A percentile compares a stretch with the other conserved stretches of the same genome.
These are phyloP conservation scores for Sminthopsis crassicaudata DNA, from an alignment of 2,113 vertebrate species.

Conservation along the genomic window DNA sequence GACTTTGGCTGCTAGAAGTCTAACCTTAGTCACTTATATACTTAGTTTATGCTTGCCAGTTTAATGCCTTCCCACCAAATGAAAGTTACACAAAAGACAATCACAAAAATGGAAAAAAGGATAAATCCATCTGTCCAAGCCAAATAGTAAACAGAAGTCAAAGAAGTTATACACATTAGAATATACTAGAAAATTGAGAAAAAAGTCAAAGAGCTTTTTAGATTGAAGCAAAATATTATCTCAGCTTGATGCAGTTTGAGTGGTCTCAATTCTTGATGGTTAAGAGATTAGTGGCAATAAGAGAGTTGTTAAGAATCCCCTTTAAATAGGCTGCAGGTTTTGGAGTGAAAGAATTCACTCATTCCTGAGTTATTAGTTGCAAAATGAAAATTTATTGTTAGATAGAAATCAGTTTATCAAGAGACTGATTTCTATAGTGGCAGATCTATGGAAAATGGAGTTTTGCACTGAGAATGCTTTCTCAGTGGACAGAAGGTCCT, in stretches of 20 bases:
- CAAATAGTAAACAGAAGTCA: not conserved
- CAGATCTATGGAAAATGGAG: no score
- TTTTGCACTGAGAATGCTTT: no score
- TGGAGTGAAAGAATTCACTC: no score
- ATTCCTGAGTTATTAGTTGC: no score
- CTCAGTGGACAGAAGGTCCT: no score
- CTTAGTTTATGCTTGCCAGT: not conserved
- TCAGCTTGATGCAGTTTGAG: not conserved
- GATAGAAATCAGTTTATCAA: no score
- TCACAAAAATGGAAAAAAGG: not conserved
- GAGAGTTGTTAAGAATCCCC: no score
- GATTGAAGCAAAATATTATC: not conserved
- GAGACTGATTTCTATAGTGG: no score
- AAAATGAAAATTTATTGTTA: no score
- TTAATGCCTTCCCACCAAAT: not conserved
- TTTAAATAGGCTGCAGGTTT: no score
- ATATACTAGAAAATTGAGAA: not conserved
- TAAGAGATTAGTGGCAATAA: no score
- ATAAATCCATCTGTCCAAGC: not conserved
- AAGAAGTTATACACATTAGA: not conserved
- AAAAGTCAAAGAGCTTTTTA: not conserved
- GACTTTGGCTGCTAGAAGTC: not conserved
- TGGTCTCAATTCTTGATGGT: no score
- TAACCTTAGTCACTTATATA: not conserved
- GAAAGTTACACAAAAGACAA: not conserved